These are phyloP conservation scores for Larimichthys polyactis DNA, from an alignment of 2,113 vertebrate species.

Conservation along the genomic window DNA sequence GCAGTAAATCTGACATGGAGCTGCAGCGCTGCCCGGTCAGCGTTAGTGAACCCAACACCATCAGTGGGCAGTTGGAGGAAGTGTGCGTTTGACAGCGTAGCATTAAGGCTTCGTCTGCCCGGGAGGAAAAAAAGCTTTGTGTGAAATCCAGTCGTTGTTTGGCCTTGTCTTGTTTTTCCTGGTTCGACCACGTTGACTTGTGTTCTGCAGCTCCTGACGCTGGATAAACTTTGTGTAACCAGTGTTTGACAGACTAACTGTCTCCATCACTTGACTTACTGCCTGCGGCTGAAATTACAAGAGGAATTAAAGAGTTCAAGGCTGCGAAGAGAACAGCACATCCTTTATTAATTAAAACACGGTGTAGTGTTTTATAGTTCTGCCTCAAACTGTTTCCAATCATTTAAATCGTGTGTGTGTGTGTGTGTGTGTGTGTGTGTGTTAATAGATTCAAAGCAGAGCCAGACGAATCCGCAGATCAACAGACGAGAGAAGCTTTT, in stretches of 20 bases:
- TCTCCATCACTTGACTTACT: slow-evolving; percentile 55
- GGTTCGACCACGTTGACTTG: slow-evolving; percentile 57
- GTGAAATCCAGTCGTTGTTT: slow-evolving; percentile 64
- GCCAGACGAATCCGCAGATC: too few species aligned
- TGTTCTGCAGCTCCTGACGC: slow-evolving; percentile 53
- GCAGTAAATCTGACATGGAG: slow-evolving; percentile 48
- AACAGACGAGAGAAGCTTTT: background rate
- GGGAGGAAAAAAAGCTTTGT: too few species aligned
- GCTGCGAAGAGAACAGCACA: slow-evolving; percentile 20
- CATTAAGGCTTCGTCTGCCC: slow-evolving; percentile 66
- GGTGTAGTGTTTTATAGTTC: background rate
- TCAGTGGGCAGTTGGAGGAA: slow-evolving; percentile 50
- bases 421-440: background rate
- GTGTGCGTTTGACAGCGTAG: slow-evolving; percentile 59
- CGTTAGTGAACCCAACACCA: too few species aligned
- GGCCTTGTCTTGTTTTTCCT: slow-evolving; percentile 75
- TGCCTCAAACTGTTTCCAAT: background rate
- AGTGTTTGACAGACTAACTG: slow-evolving; percentile 51
- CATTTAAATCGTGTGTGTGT: background rate
- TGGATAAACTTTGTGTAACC: slow-evolving; percentile 47
- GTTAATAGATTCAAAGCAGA: background rate
- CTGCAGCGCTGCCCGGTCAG: slow-evolving; percentile 44
- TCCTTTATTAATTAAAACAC: slow-evolving; percentile 29
- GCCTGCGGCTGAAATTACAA: slow-evolving; percentile 47
- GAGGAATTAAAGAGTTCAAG: slow-evolving; percentile 51